Evolutionary conservation across 1,140 invertebrate species (phyloP), one percentile per base, ranked within the genome.

Genomic region (Drosophila rhopaloa): DNA sequence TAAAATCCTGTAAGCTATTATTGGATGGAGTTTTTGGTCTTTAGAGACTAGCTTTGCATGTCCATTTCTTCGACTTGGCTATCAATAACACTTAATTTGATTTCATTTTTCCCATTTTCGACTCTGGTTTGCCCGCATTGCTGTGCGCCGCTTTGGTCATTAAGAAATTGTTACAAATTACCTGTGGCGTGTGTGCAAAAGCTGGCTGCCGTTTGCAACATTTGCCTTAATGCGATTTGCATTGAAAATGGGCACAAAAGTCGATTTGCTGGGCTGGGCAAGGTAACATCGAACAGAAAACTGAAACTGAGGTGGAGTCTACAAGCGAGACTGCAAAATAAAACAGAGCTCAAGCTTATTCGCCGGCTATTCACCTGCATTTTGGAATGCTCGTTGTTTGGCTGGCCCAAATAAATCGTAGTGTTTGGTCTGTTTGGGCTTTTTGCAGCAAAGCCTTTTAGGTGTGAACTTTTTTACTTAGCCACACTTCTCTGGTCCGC

Each of bases 141-240:
- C 51, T 76, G 41, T 35, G 37, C 38, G 50, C 57, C 44, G 38
- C 53, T 41, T 41, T 68, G 74, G 63, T 62, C 74, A 78, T 78
- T 78, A 77, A 77, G 74, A 78, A 78, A 78, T 78, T 55, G 74
- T 77, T 78, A 71, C 74, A 78, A 78, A 78, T 78, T 77, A 61
- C 67, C 47, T 65, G 74, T 77, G 75, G 73, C 73, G 68, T 71
- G 68, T 71, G 74, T 77, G 63, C 62, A 60, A 62, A 77, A 43
- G 56, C 27, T 58, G 53, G 46, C 44, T 70, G 75, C 65, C 74
- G 74, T 77, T 78, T 78, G 75, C 74, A 78, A 78, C 75, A 77
- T 77, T 78, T 77, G 75, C 65, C 75, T 61, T 78, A 78, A 77
- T 78, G 75, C 75, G 75, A 78, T 78, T 78, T 78, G 74, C 75